Base-by-base conservation (phyloP, 2,113 vertebrate genomes). In the Crotalus tigris region DNA sequence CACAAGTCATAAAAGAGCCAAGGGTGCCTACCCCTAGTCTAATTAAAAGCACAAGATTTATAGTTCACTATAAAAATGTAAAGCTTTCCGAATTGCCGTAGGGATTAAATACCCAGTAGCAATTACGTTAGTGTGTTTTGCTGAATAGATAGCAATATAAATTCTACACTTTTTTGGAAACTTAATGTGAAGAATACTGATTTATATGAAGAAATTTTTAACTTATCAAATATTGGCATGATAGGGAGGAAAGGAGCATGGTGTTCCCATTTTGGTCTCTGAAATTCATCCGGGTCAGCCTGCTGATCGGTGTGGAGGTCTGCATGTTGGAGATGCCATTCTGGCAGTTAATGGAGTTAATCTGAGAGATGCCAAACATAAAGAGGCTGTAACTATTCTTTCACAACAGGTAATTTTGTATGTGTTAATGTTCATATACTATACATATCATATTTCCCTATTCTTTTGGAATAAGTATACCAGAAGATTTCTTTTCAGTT, bases 381-480 rank as follows among this genome's bases (percentile, higher is more conserved):
- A 99, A 97, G 99, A 99, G 97, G 99, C 99, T 3, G 99, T 99
- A 85, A 99, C 98, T 95, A 99, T 99, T 95, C 98, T 99, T 94
- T 99, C 99, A 11, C 99, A 99, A 89, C 99, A 99, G 98, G 99
- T 99, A 93, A 94, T 81, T 93, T 5, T 88, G 24, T 92, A 53
- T 49, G 59, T 39, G 85, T 90, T 55, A 90, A 29, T 85, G 3
- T 57, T 39, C 23, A 61, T 59, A 87, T 87, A 29, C 29, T 53
- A 33, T 75, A 29, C n/a, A 9, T 85, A 15, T 23, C 58, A 51
- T 21, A 59, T 94, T 59, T 94, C 23, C 89, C 29, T 61, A 0
- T 85, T 93, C 33, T 89, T 89, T 69, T 46, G 89, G 15, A 51
- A 23, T 89, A 24, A 11, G 26, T 24, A 53, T 57, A 57, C 2